Evolutionary conservation across 2,888 invertebrate species (phyloP), one percentile per base, ranked within the genome.

Genomic region (Rhingia rostrata): DNA sequence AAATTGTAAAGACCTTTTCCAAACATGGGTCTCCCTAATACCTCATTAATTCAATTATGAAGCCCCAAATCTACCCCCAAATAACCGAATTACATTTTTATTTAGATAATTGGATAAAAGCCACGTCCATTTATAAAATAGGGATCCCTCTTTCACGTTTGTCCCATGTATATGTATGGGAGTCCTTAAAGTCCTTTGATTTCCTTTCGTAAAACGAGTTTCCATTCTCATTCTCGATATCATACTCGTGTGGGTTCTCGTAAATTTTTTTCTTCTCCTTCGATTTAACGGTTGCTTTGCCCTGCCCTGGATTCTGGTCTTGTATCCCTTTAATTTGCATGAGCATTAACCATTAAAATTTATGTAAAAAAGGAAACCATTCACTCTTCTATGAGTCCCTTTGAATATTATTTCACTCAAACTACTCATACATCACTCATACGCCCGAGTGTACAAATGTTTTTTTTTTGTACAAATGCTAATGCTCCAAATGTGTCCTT

Each of bases 81-180:
- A 22, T 64, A 78, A 78, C 41, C 72, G 49, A 41, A 64, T 77
- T 54, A 54, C 45, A 72, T 35, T 63, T 30, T 47, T 32, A 72
- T 72, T 78, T 3, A 72, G 72, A 78, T 72, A 64, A 72, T 78
- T 49, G 64, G 56, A 70, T 78, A 33, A 7, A 60, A 51, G 30
- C 45, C 32, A 56, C 45, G 14, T 32, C 30, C 74, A 64, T 74
- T 47, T 54, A 64, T 9, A 41, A 39, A 63, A 56, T 56, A 58
- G 9, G 51, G 32, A 37, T 37, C 33, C 37, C 9, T n/a, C n/a
- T 14, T 37, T 37, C 35, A 32, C 9, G 12, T 22, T 2, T 22
- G 22, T 22, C 22, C 22, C 35, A 9, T 14, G 1, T 10, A n/a
- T n/a, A 22, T 1, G 3, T 10, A 47, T 30, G 3, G n/a, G 12